Conservation (phyloP, 2,888 invertebrate genomes). For the Tiliacea citrago region DNA sequence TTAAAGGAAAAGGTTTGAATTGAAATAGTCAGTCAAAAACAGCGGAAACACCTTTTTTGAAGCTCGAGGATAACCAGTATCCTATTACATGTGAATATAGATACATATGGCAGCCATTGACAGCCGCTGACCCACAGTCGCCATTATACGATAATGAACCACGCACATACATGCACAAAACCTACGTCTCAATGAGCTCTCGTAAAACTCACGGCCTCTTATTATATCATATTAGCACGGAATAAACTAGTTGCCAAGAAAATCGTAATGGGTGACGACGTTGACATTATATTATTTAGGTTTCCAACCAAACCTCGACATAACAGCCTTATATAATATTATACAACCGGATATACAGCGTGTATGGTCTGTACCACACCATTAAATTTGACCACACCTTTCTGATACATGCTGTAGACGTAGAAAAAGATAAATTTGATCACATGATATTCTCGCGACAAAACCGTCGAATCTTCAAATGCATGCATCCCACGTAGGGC, state of each 20-base stretch:
- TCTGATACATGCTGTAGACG: background rate
- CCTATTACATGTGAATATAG: background rate
- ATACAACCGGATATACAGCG: background rate
- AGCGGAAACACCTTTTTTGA: too few relatives aligned
- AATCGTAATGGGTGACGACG: background rate
- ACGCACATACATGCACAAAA: background rate
- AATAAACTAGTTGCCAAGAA: background rate
- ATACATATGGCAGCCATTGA: background rate
- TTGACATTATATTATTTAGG: background rate
- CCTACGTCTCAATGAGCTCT: background rate
- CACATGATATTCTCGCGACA: background rate
- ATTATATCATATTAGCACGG: constrained; percentile 2
- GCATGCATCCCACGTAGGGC: constrained; percentile 6
- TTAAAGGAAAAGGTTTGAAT: too few relatives aligned
- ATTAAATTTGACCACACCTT: background rate
- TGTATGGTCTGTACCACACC: background rate
- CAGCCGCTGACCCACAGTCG: background rate
- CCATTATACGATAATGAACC: constrained; percentile 20
- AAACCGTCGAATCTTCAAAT: constrained; percentile 7
- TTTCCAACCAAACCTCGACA: background rate
- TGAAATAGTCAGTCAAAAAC: too few relatives aligned
- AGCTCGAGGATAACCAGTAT: background rate
- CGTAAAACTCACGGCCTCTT: background rate
- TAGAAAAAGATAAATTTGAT: background rate
- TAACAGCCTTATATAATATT: background rate